phyloP scores from a whole-genome alignment of 1,140 invertebrate genomes.

The Oncopeltus fasciatus region DNA sequence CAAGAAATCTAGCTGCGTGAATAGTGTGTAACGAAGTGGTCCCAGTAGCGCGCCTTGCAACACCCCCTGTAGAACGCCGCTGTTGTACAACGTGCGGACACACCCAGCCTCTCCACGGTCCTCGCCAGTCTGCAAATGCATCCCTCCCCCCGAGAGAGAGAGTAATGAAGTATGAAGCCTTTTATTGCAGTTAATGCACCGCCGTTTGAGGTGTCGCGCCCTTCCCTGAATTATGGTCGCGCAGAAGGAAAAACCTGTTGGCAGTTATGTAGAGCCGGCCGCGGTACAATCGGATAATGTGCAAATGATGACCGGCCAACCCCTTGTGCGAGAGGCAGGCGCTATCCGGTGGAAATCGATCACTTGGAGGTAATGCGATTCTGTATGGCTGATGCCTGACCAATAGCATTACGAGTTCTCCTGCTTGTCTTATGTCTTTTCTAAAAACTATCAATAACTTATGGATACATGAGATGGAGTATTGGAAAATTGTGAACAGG shows the following conservation, averaged over 20 bases:
- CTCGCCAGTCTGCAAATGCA: neutral
- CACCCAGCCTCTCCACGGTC: neutral
- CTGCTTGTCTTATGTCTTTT: too few relatives aligned
- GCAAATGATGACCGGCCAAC: neutral
- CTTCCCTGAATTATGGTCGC: neutral
- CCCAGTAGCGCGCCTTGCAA: neutral
- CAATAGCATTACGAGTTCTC: too few relatives aligned
- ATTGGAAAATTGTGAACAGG: too few relatives aligned
- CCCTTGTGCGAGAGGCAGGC: too few relatives aligned
- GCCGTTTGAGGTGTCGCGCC: neutral
- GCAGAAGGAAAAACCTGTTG: neutral
- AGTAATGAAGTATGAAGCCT: slow-evolving; percentile 7
- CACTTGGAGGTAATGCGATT: too few relatives aligned
- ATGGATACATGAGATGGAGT: too few relatives aligned
- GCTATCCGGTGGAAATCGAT: too few relatives aligned
- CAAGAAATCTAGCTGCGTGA: too few relatives aligned
- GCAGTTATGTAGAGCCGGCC: neutral
- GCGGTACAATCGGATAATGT: neutral
- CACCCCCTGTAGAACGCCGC: neutral
- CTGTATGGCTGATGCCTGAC: too few relatives aligned
- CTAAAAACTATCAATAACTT: too few relatives aligned
- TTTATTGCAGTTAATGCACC: neutral
- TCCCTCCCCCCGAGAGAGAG: neutral
- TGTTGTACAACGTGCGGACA: neutral
- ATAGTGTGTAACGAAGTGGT: neutral